A percentile compares a stretch with the other conserved stretches of the same genome.
Conservation (phyloP, 2,113 vertebrate genomes). For the Colaptes auratus region DNA sequence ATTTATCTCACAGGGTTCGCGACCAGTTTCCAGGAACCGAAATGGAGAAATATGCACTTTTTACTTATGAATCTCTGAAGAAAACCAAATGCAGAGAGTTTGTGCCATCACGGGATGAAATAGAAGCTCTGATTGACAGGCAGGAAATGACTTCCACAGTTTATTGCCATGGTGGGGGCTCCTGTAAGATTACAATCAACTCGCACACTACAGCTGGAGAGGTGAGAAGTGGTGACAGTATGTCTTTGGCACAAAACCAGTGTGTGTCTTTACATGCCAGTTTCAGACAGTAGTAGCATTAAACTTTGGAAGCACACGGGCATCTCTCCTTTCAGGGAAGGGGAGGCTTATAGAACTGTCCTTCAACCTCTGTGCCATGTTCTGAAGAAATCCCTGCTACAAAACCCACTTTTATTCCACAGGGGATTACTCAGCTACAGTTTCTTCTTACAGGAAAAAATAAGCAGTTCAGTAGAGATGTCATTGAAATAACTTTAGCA, state of each 20-base stretch:
- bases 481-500: not conserved
- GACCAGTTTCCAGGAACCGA: constrained; percentile 90
- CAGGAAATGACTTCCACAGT: constrained; percentile 95
- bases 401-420: not conserved
- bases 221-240: constrained; percentile 75
- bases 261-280: rapidly evolving
- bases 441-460: not conserved
- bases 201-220: constrained; percentile 97
- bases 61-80: constrained; percentile 88
- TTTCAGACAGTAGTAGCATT: not conserved
- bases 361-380: rapidly evolving
- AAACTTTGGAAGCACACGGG: not conserved
- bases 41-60: constrained; percentile 90
- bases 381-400: not conserved
- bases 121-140: constrained; percentile 86
- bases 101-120: constrained; percentile 92
- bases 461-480: not conserved
- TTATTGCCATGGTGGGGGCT: constrained; percentile 94
- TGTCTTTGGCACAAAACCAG: not conserved
- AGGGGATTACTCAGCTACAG: not conserved
- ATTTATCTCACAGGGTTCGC: constrained; percentile 79
- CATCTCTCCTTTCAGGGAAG: not conserved
- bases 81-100: constrained; percentile 91
- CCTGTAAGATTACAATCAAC: constrained; percentile 96
- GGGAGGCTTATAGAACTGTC: not conserved